A percentile compares a stretch with the other conserved stretches of the same genome.
Conservation (phyloP, 1,140 invertebrate genomes). For the Solenopsis fugax region DNA sequence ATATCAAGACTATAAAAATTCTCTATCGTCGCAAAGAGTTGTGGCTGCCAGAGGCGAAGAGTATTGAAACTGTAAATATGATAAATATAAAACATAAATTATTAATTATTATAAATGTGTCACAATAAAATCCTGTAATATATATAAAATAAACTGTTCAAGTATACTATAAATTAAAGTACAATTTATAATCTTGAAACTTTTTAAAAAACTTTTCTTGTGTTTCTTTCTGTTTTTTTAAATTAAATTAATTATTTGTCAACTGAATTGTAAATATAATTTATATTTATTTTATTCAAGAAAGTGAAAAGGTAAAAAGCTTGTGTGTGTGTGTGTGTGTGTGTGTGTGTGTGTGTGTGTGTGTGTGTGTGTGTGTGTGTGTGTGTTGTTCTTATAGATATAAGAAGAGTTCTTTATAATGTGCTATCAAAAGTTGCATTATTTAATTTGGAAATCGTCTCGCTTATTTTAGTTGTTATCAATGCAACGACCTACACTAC, state of each 20-base stretch:
- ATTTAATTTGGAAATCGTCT: not conserved
- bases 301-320: slow-evolving; percentile 9
- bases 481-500: not conserved
- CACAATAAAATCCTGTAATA: not conserved
- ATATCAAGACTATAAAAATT: slow-evolving; percentile 63
- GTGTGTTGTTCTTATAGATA: too few relatives aligned
- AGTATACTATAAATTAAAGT: not conserved
- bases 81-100: slow-evolving; percentile 77
- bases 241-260: too few relatives aligned
- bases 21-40: slow-evolving; percentile 88
- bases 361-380: not conserved
- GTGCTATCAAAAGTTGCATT: not conserved
- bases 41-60: slow-evolving; percentile 88
- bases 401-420: not conserved
- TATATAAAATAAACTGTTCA: not conserved
- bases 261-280: slow-evolving; percentile 1
- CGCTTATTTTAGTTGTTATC: slow-evolving; percentile 35
- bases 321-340: not conserved
- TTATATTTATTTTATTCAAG: not conserved
- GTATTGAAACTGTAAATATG: slow-evolving; percentile 85
- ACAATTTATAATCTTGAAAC: not conserved
- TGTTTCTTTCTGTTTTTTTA: not conserved
- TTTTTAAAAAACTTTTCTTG: not conserved
- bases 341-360: not conserved
- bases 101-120: not conserved